Percentiles rank a stretch among this genome's conserved stretches.
Conservation (phyloP, 2,113 vertebrate genomes). For the Chlorodrepanis virens region DNA sequence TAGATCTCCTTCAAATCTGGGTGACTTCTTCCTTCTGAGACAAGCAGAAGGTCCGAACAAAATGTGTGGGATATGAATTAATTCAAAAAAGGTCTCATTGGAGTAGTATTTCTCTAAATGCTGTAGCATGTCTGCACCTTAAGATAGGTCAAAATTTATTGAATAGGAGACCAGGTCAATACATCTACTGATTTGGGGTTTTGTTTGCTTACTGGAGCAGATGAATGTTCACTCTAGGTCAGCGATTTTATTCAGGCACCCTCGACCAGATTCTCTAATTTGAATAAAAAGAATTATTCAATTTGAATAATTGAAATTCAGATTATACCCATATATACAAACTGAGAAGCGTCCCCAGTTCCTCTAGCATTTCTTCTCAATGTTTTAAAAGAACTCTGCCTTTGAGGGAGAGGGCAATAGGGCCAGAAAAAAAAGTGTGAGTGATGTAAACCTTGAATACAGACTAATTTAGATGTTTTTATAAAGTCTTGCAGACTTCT, state of each 20-base stretch:
- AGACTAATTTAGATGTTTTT: conserved; percentile 42
- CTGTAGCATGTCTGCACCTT: neutral
- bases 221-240: neutral
- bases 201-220: neutral
- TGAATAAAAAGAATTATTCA: neutral
- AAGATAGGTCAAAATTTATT: neutral
- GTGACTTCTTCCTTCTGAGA: neutral
- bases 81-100: neutral
- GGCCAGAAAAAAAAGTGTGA: neutral
- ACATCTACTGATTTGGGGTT: neutral
- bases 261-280: neutral
- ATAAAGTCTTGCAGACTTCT: conserved; percentile 50
- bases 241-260: neutral
- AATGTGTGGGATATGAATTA: neutral
- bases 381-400: neutral
- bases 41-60: neutral
- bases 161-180: neutral
- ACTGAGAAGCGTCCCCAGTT: neutral
- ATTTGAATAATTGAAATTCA: neutral
- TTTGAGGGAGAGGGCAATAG: neutral
- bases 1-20: neutral
- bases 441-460: conserved; percentile 6
- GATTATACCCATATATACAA: neutral
- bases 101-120: neutral
- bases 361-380: neutral